These are phyloP conservation scores for Peromyscus melanophrys DNA, from an alignment of 2,797 vertebrate genomes.

Conservation along the genomic window DNA sequence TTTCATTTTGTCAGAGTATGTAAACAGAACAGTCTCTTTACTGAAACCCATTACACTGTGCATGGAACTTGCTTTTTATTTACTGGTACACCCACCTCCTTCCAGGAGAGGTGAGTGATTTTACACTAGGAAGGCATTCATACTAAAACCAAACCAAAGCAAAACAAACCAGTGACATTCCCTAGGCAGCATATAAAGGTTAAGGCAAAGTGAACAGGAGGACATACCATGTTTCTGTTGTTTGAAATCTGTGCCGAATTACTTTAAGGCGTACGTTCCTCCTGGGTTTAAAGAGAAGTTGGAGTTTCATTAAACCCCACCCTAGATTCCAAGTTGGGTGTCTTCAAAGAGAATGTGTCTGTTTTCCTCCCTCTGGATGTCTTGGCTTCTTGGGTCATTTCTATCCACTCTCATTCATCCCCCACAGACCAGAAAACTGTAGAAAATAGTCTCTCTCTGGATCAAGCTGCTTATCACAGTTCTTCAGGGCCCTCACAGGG, in stretches of 20 bases:
- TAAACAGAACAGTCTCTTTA: slow-evolving; percentile 22
- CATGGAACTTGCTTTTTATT: neutral
- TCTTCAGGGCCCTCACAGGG: neutral
- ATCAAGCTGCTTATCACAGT: neutral
- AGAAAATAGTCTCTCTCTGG: neutral
- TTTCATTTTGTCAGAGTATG: slow-evolving; percentile 41
- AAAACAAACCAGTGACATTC: neutral
- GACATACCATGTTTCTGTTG: neutral
- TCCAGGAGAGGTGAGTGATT: slow-evolving; percentile 15
- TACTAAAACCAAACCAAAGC: neutral
- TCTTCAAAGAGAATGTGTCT: neutral
- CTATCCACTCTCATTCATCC: neutral
- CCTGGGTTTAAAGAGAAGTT: slow-evolving; percentile 39
- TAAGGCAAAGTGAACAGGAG: neutral
- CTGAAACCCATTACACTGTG: neutral
- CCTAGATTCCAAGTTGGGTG: neutral
- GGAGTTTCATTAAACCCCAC: neutral
- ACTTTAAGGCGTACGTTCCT: neutral
- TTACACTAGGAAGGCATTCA: neutral
- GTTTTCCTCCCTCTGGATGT: neutral
- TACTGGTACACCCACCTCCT: neutral
- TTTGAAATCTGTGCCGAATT: slow-evolving; percentile 30
- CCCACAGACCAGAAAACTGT: neutral
- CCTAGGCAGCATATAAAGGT: neutral
- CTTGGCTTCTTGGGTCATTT: neutral